Percentiles rank a stretch among this genome's conserved stretches.
Evolutionary conservation across 2,797 vertebrate species (phyloP).

Genomic region (Pangasius djambal): DNA sequence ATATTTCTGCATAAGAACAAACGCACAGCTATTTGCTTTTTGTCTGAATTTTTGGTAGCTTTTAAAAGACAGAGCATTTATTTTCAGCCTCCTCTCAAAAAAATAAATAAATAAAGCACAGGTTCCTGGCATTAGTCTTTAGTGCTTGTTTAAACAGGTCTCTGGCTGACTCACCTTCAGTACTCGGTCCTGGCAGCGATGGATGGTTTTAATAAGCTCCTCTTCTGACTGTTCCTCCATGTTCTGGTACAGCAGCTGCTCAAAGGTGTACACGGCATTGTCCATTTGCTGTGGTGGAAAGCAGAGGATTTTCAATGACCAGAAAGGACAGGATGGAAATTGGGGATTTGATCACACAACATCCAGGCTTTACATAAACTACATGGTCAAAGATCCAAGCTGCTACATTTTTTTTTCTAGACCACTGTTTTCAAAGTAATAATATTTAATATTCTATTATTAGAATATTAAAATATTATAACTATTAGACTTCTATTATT

Average conservation of each 20-base stretch:
- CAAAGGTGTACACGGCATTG: slow-evolving; percentile 89
- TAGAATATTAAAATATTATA: too few relatives aligned
- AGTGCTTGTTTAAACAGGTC: neutral
- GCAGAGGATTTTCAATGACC: neutral
- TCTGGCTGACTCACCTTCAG: slow-evolving; percentile 83
- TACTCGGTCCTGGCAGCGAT: slow-evolving; percentile 91
- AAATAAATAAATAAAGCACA: neutral
- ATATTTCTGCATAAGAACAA: slow-evolving; percentile 80
- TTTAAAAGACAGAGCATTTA: neutral
- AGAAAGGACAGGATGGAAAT: neutral
- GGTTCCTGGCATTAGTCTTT: neutral
- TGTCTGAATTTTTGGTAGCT: neutral
- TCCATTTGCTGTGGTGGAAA: slow-evolving; percentile 89
- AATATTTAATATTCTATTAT: too few relatives aligned
- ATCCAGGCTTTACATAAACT: neutral
- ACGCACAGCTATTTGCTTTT: neutral
- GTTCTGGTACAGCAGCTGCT: slow-evolving; percentile 92
- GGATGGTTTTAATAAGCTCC: slow-evolving; percentile 86
- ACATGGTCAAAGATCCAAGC: neutral
- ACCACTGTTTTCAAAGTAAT: neutral
- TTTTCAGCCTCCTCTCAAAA: neutral
- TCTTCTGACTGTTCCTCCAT: slow-evolving; percentile 79
- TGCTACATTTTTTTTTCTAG: neutral
- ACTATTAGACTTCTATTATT: too few relatives aligned
- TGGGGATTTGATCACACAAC: neutral